A percentile compares a stretch with the other conserved stretches of the same genome.
Conservation (phyloP, 2,797 vertebrate genomes). For the Oceanodroma leucorhoa region DNA sequence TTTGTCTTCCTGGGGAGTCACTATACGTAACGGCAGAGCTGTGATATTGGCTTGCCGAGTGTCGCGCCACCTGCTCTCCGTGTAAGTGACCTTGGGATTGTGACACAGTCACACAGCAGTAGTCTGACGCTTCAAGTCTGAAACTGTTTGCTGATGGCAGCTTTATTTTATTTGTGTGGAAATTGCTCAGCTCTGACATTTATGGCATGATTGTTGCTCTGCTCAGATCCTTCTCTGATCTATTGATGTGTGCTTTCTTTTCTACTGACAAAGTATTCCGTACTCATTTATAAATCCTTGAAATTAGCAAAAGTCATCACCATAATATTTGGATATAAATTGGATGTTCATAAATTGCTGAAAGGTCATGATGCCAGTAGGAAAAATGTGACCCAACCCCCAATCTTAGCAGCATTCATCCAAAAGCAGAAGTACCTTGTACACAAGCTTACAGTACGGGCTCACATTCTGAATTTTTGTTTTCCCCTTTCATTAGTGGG, state of each 20-base stretch:
- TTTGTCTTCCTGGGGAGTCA: not conserved
- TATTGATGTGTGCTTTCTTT: slow-evolving; percentile 16
- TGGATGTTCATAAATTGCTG: not conserved
- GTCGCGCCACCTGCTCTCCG: not conserved
- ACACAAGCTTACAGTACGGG: too few relatives aligned
- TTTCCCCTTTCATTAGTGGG: not conserved
- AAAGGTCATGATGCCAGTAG: not conserved
- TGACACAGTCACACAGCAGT: not conserved
- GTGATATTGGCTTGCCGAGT: not conserved
- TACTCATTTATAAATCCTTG: not conserved
- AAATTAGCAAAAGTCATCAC: not conserved
- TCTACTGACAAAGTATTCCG: not conserved
- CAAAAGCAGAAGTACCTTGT: not conserved
- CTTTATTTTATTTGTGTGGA: not conserved
- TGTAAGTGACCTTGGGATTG: slow-evolving; percentile 35
- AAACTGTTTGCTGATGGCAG: slow-evolving; percentile 36
- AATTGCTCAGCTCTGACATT: slow-evolving; percentile 34
- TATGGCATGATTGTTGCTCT: not conserved
- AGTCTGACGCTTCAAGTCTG: slow-evolving; percentile 20
- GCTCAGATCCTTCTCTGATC: not conserved
- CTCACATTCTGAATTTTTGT: not conserved
- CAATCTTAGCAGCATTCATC: not conserved
- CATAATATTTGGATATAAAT: not conserved
- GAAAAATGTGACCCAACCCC: not conserved
- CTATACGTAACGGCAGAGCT: not conserved